Percentiles rank a stretch among this genome's conserved stretches.
These are phyloP conservation scores for Mirounga angustirostris DNA, from an alignment of 2,113 vertebrate genomes.

Conservation along the genomic window DNA sequence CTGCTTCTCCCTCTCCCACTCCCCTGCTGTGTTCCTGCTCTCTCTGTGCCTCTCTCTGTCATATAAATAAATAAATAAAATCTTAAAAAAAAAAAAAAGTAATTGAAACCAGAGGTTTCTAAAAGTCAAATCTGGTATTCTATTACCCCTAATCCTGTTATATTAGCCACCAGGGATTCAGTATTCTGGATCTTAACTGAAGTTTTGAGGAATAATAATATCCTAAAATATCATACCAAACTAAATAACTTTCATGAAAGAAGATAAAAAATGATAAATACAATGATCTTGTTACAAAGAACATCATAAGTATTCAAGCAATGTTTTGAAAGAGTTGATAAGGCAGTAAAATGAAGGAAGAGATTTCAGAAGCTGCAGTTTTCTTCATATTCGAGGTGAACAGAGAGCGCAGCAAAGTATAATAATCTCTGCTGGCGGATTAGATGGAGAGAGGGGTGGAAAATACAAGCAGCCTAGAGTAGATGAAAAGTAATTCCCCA, in stretches of 20 bases:
- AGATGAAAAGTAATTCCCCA: neutral
- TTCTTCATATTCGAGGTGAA: neutral
- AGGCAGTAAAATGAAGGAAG: constrained; percentile 30
- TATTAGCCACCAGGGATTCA: constrained; percentile 12
- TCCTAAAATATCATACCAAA: neutral
- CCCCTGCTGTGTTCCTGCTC: too few species aligned
- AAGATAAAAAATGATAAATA: constrained; percentile 24
- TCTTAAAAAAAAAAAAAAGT: too few species aligned
- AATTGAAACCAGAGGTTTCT: neutral
- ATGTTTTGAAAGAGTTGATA: constrained; percentile 34
- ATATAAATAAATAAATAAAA: too few species aligned
- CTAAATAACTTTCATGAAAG: constrained; percentile 24
- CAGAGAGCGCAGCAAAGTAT: neutral
- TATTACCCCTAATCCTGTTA: neutral
- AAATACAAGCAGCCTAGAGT: neutral
- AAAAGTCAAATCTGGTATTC: constrained; percentile 46
- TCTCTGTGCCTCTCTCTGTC: too few species aligned
- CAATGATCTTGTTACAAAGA: constrained; percentile 32
- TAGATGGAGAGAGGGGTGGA: neutral
- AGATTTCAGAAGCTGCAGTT: constrained; percentile 18
- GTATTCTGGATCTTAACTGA: constrained; percentile 19
- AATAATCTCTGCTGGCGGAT: neutral
- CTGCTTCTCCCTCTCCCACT: too few species aligned
- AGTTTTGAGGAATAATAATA: constrained; percentile 45
- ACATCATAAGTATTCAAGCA: constrained; percentile 7